Evolutionary conservation across 2,888 invertebrate species (phyloP).

Genomic region (Nemurella pictetii): DNA sequence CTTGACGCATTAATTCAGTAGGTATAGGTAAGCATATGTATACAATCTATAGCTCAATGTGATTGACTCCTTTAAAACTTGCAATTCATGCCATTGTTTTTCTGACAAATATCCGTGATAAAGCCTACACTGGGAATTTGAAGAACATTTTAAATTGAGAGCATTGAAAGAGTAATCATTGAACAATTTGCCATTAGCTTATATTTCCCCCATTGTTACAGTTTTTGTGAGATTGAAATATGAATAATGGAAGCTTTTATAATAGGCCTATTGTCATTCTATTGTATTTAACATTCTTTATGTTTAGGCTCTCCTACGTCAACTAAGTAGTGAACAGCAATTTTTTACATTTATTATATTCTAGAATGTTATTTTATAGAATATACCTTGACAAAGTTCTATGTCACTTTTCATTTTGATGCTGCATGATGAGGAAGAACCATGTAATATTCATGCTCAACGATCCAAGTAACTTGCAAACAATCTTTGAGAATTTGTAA

Average conservation of each 20-base stretch:
- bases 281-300: background rate
- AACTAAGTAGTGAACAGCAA: background rate
- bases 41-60: background rate
- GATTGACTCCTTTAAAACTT: background rate
- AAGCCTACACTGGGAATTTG: background rate
- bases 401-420: background rate
- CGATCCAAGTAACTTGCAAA: background rate
- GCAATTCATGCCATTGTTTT: background rate
- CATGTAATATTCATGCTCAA: background rate
- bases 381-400: slow-evolving; percentile 1
- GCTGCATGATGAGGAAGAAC: background rate
- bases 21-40: background rate
- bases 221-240: background rate
- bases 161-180: background rate
- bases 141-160: background rate
- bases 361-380: slow-evolving; percentile 2
- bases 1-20: background rate
- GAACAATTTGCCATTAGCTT: background rate
- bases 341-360: background rate
- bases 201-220: background rate
- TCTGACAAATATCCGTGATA: background rate
- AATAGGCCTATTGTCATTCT: slow-evolving; percentile 13
- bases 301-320: background rate
- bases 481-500: background rate
- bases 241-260: slow-evolving; percentile 14